Evolutionary conservation across 2,113 vertebrate genomes (phyloP).

Genomic region (Synodontis membranacea): DNA sequence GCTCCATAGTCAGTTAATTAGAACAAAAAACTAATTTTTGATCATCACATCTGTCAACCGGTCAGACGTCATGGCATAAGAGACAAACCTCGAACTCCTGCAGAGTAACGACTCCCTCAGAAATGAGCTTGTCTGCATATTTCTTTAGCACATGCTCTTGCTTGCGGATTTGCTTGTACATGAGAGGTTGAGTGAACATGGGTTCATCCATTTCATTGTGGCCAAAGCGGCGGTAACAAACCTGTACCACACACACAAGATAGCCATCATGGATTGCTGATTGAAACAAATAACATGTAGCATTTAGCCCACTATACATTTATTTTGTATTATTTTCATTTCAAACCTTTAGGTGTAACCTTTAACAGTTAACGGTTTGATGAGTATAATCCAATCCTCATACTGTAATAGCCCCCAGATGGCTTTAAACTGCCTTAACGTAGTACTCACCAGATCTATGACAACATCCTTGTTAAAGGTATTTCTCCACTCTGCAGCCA

Average conservation of each 20-base stretch:
- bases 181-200: constrained; percentile 90
- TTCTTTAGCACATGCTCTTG: constrained; percentile 89
- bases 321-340: background rate
- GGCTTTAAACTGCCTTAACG: background rate
- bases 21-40: background rate
- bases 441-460: constrained; percentile 86
- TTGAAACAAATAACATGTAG: background rate
- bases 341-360: no score
- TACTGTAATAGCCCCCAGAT: background rate
- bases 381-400: background rate
- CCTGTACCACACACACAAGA: constrained; percentile 58
- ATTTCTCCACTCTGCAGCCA: constrained; percentile 93
- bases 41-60: background rate
- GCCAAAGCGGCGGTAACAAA: constrained; percentile 86
- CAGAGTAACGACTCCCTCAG: constrained; percentile 86
- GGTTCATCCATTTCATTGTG: constrained; percentile 94
- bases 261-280: background rate
- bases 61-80: background rate
- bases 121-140: constrained; percentile 84
- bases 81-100: constrained; percentile 83
- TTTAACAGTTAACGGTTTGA: no score
- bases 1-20: constrained; percentile 19
- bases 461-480: constrained; percentile 98
- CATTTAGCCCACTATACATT: background rate
- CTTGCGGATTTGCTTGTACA: constrained; percentile 91